phyloP scores from a whole-genome alignment of 2,888 invertebrate species.

The Coremacera marginata region DNA sequence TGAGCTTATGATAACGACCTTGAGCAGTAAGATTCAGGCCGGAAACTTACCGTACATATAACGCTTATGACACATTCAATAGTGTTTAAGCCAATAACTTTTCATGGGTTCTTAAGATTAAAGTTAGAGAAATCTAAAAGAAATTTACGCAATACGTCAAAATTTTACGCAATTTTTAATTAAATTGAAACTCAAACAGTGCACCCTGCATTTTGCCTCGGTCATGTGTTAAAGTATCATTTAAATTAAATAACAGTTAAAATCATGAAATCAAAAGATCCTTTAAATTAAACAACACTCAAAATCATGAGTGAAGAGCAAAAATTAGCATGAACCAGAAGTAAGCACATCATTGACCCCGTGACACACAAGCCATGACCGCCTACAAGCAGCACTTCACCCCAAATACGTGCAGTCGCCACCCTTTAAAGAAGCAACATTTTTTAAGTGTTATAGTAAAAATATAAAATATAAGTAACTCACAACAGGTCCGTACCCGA shows the following conservation, averaged over 20 bases:
- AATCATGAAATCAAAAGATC: too few relatives aligned
- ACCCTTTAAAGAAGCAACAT: too few relatives aligned
- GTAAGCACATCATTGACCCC: constrained; percentile 17
- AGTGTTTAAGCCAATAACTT: too few relatives aligned
- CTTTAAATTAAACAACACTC: not conserved
- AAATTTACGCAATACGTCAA: too few relatives aligned
- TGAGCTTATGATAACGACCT: not conserved
- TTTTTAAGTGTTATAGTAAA: too few relatives aligned
- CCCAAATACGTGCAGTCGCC: too few relatives aligned
- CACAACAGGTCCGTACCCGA: too few relatives aligned
- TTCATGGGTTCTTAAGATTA: too few relatives aligned
- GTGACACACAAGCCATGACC: constrained; percentile 18
- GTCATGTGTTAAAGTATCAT: not conserved
- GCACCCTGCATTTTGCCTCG: not conserved
- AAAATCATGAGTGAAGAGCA: not conserved
- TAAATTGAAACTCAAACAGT: not conserved
- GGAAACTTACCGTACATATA: too few relatives aligned
- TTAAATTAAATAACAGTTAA: too few relatives aligned
- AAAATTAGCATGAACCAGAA: not conserved
- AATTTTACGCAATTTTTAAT: not conserved
- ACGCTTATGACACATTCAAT: too few relatives aligned
- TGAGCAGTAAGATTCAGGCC: not conserved
- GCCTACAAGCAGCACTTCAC: not conserved
- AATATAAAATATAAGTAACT: not conserved
- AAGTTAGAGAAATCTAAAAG: too few relatives aligned